Percentiles rank a stretch among this genome's conserved stretches.
phyloP scores from a whole-genome alignment of 2,888 invertebrate species.

The Eupithecia subfuscata region DNA sequence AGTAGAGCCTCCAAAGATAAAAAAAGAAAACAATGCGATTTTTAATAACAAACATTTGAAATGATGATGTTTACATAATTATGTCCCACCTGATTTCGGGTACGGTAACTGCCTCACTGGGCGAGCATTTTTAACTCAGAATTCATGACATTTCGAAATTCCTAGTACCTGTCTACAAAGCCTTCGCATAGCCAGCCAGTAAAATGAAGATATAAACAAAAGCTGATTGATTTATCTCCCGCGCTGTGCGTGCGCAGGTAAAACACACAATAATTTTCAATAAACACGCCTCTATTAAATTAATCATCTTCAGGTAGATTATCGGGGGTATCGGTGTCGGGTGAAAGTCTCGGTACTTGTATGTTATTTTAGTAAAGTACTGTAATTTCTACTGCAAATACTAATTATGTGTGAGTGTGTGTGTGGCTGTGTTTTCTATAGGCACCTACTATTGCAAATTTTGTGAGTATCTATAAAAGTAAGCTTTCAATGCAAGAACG shows the following conservation, averaged over 20 bases:
- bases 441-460: not conserved
- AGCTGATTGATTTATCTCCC: conserved; percentile 59
- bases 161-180: not conserved
- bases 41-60: too few relatives aligned
- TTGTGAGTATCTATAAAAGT: not conserved
- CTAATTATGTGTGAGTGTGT: conserved; percentile 10
- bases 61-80: too few relatives aligned
- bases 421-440: conserved; percentile 8
- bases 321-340: conserved; percentile 57
- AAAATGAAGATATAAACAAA: conserved; percentile 49
- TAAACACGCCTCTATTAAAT: conserved; percentile 58
- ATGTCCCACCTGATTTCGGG: too few relatives aligned
- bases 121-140: too few relatives aligned
- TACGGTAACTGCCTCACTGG: too few relatives aligned
- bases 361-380: conserved; percentile 16
- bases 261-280: conserved; percentile 60
- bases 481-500: not conserved
- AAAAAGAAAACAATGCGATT: too few relatives aligned
- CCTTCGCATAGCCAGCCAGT: not conserved
- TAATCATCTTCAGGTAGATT: conserved; percentile 55
- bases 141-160: not conserved
- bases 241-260: conserved; percentile 49
- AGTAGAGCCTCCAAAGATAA: too few relatives aligned
- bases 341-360: conserved; percentile 45
- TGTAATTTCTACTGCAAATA: conserved; percentile 15